A percentile compares a stretch with the other conserved stretches of the same genome.
These are phyloP conservation scores for Phaetusa simplex DNA, from an alignment of 2,113 vertebrate genomes.

Conservation along the genomic window DNA sequence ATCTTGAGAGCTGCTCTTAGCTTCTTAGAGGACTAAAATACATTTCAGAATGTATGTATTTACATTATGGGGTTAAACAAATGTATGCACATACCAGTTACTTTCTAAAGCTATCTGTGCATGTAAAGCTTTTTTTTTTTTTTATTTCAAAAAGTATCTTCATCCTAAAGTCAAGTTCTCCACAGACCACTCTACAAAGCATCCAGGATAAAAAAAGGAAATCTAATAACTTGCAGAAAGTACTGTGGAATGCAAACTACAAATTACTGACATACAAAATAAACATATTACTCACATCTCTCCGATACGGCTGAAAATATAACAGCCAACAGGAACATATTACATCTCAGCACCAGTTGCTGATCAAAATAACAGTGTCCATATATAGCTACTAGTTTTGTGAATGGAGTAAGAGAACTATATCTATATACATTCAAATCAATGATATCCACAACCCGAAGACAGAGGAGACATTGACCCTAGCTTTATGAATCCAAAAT, in stretches of 20 bases:
- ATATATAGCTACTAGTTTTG: not conserved
- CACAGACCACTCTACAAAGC: not conserved
- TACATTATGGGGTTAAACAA: constrained; percentile 68
- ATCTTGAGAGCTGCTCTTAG: constrained; percentile 75
- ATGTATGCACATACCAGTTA: constrained; percentile 47
- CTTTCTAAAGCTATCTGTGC: constrained; percentile 41
- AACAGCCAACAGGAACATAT: constrained; percentile 23
- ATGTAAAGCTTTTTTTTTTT: not conserved
- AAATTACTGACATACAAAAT: constrained; percentile 35
- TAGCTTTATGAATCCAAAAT: not conserved
- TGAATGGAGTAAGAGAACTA: not conserved
- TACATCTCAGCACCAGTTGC: not conserved
- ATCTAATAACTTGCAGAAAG: not conserved
- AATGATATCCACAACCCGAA: not conserved
- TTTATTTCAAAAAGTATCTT: not conserved
- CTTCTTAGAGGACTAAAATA: constrained; percentile 63
- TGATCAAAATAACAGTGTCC: constrained; percentile 30
- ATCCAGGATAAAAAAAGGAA: not conserved
- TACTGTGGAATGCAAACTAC: not conserved
- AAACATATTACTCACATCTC: constrained; percentile 36
- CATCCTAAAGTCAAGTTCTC: not conserved
- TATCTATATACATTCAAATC: not conserved
- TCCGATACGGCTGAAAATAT: constrained; percentile 33
- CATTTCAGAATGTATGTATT: constrained; percentile 73
- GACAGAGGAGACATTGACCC: not conserved